These are phyloP conservation scores for Luperina testacea DNA, from an alignment of 2,888 invertebrate genomes.

Conservation along the genomic window DNA sequence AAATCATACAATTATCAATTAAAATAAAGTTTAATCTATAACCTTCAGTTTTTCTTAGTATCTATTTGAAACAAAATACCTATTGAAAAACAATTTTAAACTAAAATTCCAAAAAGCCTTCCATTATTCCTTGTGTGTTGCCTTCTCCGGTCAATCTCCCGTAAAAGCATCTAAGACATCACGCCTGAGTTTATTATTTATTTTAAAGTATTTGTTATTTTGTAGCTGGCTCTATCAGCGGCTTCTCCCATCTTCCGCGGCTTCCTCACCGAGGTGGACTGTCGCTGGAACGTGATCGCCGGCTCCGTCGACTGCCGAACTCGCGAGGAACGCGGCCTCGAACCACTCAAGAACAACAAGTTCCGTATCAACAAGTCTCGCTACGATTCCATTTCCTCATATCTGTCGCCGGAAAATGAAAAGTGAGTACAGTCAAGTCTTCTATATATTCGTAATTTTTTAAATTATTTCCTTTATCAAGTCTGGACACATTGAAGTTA, in stretches of 20 bases:
- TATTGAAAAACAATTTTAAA: neutral
- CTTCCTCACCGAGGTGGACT: constrained; percentile 98
- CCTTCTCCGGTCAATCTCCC: neutral
- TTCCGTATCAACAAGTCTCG: constrained; percentile 97
- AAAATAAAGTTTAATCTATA: too few relatives aligned
- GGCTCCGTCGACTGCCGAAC: constrained; percentile 99
- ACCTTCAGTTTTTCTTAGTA: too few relatives aligned
- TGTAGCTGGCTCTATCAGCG: constrained; percentile 97
- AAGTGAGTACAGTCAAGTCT: constrained; percentile 81
- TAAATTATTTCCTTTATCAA: neutral
- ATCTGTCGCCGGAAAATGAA: constrained; percentile 96
- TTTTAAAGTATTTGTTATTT: neutral
- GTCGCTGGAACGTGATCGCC: constrained; percentile 99
- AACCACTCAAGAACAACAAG: constrained; percentile 93
- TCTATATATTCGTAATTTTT: neutral
- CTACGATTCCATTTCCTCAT: constrained; percentile 99
- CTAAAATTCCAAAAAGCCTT: neutral
- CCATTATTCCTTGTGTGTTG: neutral
- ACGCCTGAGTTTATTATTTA: neutral
- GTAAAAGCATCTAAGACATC: neutral
- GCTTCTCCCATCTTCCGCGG: constrained; percentile 99
- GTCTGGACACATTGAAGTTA: neutral
- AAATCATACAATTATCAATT: too few relatives aligned
- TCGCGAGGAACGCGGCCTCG: constrained; percentile 96
- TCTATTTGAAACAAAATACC: neutral